These are phyloP conservation scores for Erethizon dorsatum DNA, from an alignment of 2,797 vertebrate species.

Conservation along the genomic window DNA sequence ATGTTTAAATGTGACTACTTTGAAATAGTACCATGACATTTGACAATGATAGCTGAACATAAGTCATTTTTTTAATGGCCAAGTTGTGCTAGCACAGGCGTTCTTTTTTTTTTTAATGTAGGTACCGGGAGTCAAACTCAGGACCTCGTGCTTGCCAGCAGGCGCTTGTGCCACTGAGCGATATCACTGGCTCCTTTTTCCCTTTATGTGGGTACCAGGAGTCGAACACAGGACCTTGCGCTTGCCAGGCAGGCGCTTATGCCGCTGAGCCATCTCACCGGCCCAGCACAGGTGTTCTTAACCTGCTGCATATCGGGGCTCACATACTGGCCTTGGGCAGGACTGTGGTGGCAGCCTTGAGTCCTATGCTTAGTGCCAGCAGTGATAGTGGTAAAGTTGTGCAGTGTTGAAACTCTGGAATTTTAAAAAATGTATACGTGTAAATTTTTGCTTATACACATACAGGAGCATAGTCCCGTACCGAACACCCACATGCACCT, in stretches of 20 bases:
- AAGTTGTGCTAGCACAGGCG: not conserved
- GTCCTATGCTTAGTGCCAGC: not conserved
- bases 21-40: conserved; percentile 1
- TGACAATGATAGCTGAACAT: not conserved
- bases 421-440: not conserved
- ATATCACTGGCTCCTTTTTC: no score
- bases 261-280: no score
- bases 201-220: no score
- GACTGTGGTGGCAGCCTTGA: not conserved
- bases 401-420: not conserved
- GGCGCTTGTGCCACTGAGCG: no score
- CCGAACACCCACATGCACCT: not conserved
- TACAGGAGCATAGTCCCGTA: not conserved
- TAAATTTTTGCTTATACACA: not conserved
- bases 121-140: no score
- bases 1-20: not conserved
- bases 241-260: no score
- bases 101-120: no score
- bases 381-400: not conserved
- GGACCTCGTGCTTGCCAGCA: no score
- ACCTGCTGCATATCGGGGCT: not conserved
- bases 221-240: no score
- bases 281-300: not conserved
- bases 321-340: not conserved
- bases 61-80: not conserved